Evolutionary conservation across 1,140 invertebrate species (phyloP).

Genomic region (Anastrepha obliqua): DNA sequence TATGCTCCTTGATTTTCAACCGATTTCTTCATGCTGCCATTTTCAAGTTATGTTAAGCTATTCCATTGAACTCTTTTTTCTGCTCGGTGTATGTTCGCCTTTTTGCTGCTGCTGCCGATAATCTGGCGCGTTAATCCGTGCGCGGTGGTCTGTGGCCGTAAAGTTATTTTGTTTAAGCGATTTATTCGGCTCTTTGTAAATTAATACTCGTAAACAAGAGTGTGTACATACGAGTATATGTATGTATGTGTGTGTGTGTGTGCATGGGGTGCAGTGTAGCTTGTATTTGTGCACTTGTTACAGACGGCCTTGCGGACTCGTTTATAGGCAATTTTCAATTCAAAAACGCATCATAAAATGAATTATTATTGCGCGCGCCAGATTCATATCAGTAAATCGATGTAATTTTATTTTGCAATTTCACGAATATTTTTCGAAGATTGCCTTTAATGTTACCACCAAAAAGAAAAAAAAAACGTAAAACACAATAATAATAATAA

Average conservation of each 20-base stretch:
- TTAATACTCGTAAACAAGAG: neutral
- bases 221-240: neutral
- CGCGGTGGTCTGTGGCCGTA: neutral
- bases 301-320: slow-evolving; percentile 24
- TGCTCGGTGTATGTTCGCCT: neutral
- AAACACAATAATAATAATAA: too few relatives aligned
- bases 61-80: neutral
- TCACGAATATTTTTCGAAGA: neutral
- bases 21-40: neutral
- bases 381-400: slow-evolving; percentile 44
- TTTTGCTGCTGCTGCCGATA: neutral
- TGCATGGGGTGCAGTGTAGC: too few relatives aligned
- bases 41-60: neutral
- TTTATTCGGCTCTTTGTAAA: neutral
- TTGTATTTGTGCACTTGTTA: neutral
- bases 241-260: neutral
- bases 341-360: slow-evolving; percentile 38
- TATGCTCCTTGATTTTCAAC: neutral
- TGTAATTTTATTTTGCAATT: slow-evolving; percentile 40
- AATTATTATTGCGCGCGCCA: slow-evolving; percentile 47
- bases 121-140: slow-evolving; percentile 26
- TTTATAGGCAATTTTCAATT: slow-evolving; percentile 47
- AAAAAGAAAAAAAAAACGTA: neutral
- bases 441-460: slow-evolving; percentile 20
- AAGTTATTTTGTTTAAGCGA: neutral